Base-by-base conservation (phyloP, 1,140 invertebrate species). In the Trissolcus basalis region DNA sequence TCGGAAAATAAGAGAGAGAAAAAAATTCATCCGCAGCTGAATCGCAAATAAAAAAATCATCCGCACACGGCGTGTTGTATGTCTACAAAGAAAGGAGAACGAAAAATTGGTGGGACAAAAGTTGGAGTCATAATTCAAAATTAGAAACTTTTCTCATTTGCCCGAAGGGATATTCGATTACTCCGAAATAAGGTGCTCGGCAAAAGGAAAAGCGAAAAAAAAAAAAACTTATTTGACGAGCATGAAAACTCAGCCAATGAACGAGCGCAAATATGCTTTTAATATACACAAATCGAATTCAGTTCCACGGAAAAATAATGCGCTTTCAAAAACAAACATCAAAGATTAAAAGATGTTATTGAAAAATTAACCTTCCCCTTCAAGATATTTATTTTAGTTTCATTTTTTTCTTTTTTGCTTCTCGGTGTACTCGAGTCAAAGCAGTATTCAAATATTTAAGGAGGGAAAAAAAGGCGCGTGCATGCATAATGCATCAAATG, bases 381-480 rank as follows among this genome's bases (percentile, higher is more conserved):
- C 9, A 39, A 39, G 36, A 9, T 65, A n/a, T 13, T 48, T 50
- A 19, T 4, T 56, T 19, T 39, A 32, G 7, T 32, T 63, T 53
- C 19, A 7, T 4, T 32, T 35, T 10, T 50, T 35, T 67, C 3
- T 67, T 50, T 27, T 13, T 58, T 55, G 11, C 10, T 15, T 48
- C 13, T 41, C 10, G 69, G 77, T 72, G 36, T 77, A 61, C 51
- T 68, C 77, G 77, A 80, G 79, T 79, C 80, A 39, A 10, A 80
- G 71, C 80, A 69, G 81, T 86, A 86, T 87, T 87, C 84, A 87
- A 87, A 87, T 86, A 87, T 87, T 87, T 86, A 87, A 86, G 85
- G 80, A 83, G 80, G 82, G 86, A 87, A 87, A 86, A 61, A 55
- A 86, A 83, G 81, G 78, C 80, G 81, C 80, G 56, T 68, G 59